Conservation (phyloP, 2,797 vertebrate genomes). For the Lemur catta region DNA sequence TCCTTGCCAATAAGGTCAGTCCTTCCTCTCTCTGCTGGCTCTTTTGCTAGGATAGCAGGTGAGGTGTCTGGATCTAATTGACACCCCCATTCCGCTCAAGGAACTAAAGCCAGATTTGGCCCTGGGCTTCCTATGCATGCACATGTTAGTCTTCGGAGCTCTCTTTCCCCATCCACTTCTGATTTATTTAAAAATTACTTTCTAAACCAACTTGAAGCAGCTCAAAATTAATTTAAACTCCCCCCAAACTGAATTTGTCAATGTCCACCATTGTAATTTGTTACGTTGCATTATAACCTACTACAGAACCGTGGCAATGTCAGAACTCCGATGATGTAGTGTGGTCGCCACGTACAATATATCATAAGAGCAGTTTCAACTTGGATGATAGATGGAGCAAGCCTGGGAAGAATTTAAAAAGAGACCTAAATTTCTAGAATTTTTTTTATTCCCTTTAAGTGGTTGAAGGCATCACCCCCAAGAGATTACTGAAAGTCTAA, state of each 20-base stretch:
- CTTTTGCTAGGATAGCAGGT: not conserved
- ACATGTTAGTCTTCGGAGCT: conserved; percentile 31
- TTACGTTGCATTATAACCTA: conserved; percentile 80
- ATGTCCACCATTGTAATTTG: conserved; percentile 82
- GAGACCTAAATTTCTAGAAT: conserved; percentile 77
- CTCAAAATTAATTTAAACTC: conserved; percentile 85
- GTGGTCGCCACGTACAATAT: conserved; percentile 79
- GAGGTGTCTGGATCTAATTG: not conserved
- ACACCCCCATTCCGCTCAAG: not conserved
- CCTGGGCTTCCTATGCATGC: conserved; percentile 19
- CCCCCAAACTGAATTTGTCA: conserved; percentile 83
- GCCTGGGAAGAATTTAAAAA: conserved; percentile 81
- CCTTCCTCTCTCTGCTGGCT: not conserved
- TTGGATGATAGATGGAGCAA: conserved; percentile 80
- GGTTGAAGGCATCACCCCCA: conserved; percentile 73
- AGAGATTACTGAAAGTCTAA: conserved; percentile 71
- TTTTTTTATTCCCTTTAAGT: conserved; percentile 66
- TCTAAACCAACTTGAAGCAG: conserved; percentile 82
- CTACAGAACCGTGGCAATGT: conserved; percentile 79
- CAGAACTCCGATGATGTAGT: conserved; percentile 83
- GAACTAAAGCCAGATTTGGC: not conserved
- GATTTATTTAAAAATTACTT: conserved; percentile 85
- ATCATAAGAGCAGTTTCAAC: conserved; percentile 80
- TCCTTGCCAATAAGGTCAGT: not conserved
- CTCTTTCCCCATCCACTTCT: conserved; percentile 61